phyloP scores from a whole-genome alignment of 2,797 vertebrate species.

The Glossophaga mutica region DNA sequence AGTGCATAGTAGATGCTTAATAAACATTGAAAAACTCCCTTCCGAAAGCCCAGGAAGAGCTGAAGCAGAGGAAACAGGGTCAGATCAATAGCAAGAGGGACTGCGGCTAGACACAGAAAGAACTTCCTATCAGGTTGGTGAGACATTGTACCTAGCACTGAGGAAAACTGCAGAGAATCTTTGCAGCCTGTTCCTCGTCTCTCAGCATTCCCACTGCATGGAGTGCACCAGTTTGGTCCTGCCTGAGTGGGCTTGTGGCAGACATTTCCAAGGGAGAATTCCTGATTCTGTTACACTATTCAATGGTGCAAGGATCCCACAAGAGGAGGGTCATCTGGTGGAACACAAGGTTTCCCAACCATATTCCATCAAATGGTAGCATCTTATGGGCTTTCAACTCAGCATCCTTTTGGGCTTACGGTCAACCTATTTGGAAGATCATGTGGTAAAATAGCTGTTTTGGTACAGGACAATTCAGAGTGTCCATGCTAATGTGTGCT shows the following conservation, averaged over 20 bases:
- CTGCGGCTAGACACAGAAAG: background rate
- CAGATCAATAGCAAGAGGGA: background rate
- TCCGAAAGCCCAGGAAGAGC: background rate
- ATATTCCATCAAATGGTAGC: background rate
- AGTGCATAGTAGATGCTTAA: background rate
- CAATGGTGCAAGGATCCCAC: background rate
- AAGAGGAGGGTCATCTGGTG: accelerated
- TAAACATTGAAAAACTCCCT: background rate
- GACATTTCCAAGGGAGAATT: background rate
- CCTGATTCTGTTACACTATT: background rate
- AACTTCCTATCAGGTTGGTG: background rate
- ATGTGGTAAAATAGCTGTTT: background rate
- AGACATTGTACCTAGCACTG: background rate
- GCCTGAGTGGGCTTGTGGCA: background rate
- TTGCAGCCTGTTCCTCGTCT: background rate
- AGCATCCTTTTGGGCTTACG: background rate
- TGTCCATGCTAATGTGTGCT: background rate
- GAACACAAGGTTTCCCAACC: background rate
- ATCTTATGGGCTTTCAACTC: background rate
- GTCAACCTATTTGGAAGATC: background rate
- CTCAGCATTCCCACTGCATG: background rate
- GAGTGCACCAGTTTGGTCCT: background rate
- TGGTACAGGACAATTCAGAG: background rate
- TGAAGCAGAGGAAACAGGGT: background rate
- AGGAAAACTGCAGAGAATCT: background rate